These are phyloP conservation scores for Neopelma chrysocephalum DNA, from an alignment of 2,797 vertebrate species.

Conservation along the genomic window DNA sequence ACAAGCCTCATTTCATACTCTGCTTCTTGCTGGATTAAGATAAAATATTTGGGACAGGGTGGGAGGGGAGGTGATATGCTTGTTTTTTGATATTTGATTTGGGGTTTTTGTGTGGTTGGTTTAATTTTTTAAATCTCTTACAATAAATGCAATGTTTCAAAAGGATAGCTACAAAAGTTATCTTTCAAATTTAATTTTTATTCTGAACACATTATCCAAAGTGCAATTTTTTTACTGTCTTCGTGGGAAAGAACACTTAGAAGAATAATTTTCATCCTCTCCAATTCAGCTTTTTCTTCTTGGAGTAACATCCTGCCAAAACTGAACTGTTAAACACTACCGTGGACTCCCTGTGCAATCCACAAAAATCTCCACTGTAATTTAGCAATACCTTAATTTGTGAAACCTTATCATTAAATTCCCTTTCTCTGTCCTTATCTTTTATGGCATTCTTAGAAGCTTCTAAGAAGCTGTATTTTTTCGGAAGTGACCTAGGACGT, in stretches of 20 bases:
- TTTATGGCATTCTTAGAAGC: background rate
- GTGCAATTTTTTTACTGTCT: background rate
- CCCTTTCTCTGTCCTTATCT: background rate
- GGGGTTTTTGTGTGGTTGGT: fast-evolving
- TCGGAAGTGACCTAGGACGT: background rate
- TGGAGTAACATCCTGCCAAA: background rate
- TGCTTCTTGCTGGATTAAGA: background rate
- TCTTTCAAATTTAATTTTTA: background rate
- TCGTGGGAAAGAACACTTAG: background rate
- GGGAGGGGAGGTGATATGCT: background rate
- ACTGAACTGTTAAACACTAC: background rate
- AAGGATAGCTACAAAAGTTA: background rate
- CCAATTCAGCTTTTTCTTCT: background rate
- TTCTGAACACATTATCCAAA: background rate
- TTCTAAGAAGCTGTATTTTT: background rate
- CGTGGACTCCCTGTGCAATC: background rate
- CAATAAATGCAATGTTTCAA: background rate
- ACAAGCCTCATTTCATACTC: background rate
- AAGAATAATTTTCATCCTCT: background rate
- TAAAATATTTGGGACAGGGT: background rate
- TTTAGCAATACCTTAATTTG: background rate
- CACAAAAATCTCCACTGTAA: background rate
- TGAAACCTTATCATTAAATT: slow-evolving; percentile 20
- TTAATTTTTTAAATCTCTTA: background rate
- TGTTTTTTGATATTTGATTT: background rate